Percentiles rank a stretch among this genome's conserved stretches.
These are phyloP conservation scores for Lepisosteus osseus DNA, from an alignment of 2,113 vertebrate genomes.

Conservation along the genomic window DNA sequence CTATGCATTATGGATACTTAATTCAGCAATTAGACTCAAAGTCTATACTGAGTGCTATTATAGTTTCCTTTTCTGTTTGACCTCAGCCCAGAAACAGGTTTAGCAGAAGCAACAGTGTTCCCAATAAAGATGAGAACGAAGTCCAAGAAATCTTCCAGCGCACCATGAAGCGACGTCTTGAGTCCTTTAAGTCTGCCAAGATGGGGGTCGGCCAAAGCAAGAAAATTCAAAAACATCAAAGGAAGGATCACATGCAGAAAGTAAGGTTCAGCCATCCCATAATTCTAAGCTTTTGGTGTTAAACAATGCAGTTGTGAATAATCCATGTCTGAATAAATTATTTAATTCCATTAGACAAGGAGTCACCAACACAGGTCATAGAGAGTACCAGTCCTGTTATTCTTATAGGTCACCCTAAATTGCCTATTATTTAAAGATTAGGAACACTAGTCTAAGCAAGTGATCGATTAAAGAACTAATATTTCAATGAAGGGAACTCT, in stretches of 20 bases:
- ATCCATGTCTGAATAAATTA: neutral
- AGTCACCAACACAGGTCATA: too few species aligned
- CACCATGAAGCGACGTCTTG: slow-evolving; percentile 90
- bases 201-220: slow-evolving; percentile 77
- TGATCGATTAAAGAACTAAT: too few species aligned
- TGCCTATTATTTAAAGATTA: too few species aligned
- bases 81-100: slow-evolving; percentile 82
- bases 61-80: neutral
- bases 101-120: slow-evolving; percentile 80
- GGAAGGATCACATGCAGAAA: slow-evolving; percentile 77
- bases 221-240: slow-evolving; percentile 76
- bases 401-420: too few species aligned
- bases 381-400: too few species aligned
- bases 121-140: slow-evolving; percentile 74
- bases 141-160: slow-evolving; percentile 95
- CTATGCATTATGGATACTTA: too few species aligned
- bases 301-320: neutral
- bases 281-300: neutral
- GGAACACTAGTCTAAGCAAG: too few species aligned
- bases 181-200: slow-evolving; percentile 92
- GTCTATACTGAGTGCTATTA: too few species aligned
- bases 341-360: neutral
- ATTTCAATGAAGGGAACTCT: too few species aligned
- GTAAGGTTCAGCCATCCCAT: slow-evolving; percentile 53
- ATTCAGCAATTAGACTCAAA: too few species aligned